Conservation (phyloP, 2,797 vertebrate species). For the Phrynocephalus forsythii region DNA sequence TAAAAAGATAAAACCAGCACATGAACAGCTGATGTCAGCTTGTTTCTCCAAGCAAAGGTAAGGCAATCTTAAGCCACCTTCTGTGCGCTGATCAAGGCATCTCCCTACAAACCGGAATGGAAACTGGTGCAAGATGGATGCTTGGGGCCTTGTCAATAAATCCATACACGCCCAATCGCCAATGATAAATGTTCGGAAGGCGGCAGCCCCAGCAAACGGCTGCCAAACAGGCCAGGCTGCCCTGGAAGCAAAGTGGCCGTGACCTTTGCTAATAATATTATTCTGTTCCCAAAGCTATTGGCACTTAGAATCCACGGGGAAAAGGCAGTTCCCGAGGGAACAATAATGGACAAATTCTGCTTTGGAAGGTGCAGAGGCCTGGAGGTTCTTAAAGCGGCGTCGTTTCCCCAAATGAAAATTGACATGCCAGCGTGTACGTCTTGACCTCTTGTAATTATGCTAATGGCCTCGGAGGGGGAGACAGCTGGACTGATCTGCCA, state of each 20-base stretch:
- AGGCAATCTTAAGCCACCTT: no score
- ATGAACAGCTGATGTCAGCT: no score
- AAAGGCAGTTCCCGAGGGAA: slow-evolving; percentile 56
- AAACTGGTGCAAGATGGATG: slow-evolving; percentile 65
- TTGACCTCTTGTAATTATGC: slow-evolving; percentile 71
- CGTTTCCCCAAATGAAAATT: slow-evolving; percentile 75
- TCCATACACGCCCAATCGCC: slow-evolving; percentile 66
- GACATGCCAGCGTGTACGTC: slow-evolving; percentile 74
- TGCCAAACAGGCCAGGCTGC: slow-evolving; percentile 61
- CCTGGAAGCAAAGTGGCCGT: slow-evolving; percentile 55
- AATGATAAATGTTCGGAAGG: slow-evolving; percentile 45
- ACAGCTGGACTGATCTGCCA: slow-evolving; percentile 61
- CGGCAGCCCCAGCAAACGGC: slow-evolving; percentile 68
- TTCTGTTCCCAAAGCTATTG: slow-evolving; percentile 70
- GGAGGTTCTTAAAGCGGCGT: slow-evolving; percentile 60
- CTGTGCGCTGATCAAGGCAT: no score
- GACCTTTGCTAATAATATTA: slow-evolving; percentile 79
- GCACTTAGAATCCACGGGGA: slow-evolving; percentile 67
- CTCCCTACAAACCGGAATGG: no score
- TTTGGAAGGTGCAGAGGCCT: slow-evolving; percentile 54
- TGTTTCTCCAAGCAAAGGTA: no score
- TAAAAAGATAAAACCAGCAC: no score
- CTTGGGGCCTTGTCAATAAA: slow-evolving; percentile 68
- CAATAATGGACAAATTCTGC: neutral
- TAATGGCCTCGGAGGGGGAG: slow-evolving; percentile 68